A percentile compares a stretch with the other conserved stretches of the same genome.
phyloP scores from a whole-genome alignment of 2,797 vertebrate species.

The Halcyon smyrnensis region DNA sequence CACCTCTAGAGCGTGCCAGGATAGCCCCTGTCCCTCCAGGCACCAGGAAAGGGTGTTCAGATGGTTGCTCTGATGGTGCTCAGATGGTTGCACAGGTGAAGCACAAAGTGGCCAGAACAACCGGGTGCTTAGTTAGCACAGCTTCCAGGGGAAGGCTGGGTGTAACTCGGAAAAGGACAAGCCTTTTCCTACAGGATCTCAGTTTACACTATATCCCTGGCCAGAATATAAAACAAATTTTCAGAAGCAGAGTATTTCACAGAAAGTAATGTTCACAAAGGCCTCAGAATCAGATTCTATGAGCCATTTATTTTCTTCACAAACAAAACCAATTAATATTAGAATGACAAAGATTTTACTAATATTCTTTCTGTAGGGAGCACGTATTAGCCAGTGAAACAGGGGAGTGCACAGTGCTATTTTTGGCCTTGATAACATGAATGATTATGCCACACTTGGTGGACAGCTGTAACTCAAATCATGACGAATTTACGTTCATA shows the following conservation, averaged over 20 bases:
- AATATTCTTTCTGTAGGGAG: background rate
- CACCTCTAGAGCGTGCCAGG: background rate
- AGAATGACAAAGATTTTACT: background rate
- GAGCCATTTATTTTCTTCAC: background rate
- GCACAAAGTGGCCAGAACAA: background rate
- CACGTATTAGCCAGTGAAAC: background rate
- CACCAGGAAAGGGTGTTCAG: background rate
- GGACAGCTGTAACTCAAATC: background rate
- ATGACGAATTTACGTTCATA: background rate
- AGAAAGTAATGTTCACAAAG: background rate
- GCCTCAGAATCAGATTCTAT: background rate
- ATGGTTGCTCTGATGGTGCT: background rate
- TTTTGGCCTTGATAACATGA: background rate
- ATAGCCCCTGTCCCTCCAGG: background rate
- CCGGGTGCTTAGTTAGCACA: accelerated
- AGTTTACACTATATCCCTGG: background rate
- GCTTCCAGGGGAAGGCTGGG: background rate
- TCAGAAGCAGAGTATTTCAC: background rate
- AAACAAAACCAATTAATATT: background rate
- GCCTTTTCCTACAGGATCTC: background rate
- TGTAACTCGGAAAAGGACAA: background rate
- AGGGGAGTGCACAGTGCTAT: background rate
- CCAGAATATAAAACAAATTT: background rate
- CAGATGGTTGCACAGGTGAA: background rate
- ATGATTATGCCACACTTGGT: background rate